These are phyloP conservation scores for Chrysemys picta DNA, from an alignment of 2,113 vertebrate genomes.

Conservation along the genomic window DNA sequence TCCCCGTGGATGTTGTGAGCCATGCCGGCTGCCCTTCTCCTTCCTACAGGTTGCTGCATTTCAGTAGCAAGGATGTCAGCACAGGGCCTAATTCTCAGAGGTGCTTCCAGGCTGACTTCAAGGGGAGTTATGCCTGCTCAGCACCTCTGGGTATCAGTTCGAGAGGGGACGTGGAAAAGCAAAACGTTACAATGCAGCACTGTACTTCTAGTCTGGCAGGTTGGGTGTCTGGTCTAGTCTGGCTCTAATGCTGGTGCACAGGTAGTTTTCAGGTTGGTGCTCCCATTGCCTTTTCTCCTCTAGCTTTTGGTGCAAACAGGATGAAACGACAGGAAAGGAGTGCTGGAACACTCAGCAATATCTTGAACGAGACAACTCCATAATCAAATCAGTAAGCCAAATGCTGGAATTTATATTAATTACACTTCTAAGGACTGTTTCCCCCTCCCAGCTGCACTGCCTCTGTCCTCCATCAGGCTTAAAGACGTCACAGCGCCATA, in stretches of 20 bases:
- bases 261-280: background rate
- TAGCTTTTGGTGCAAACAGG: rapidly evolving
- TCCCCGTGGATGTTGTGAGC: background rate
- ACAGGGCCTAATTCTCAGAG: background rate
- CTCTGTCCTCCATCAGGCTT: background rate
- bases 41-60: background rate
- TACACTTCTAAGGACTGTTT: background rate
- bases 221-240: no score
- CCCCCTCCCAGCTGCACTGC: rapidly evolving
- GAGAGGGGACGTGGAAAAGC: background rate
- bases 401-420: background rate
- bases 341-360: background rate
- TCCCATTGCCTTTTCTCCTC: background rate
- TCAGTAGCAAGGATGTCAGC: background rate
- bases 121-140: background rate
- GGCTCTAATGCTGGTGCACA: background rate
- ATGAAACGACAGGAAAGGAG: rapidly evolving
- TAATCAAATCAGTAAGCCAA: background rate
- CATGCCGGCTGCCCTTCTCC: background rate
- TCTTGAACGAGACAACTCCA: background rate
- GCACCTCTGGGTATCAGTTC: background rate
- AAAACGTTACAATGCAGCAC: no score
- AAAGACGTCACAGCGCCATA: background rate
- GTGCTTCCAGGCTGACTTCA: no score
- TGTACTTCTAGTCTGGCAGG: no score